phyloP scores from a whole-genome alignment of 2,113 vertebrate genomes.

The Charadrius vociferus region DNA sequence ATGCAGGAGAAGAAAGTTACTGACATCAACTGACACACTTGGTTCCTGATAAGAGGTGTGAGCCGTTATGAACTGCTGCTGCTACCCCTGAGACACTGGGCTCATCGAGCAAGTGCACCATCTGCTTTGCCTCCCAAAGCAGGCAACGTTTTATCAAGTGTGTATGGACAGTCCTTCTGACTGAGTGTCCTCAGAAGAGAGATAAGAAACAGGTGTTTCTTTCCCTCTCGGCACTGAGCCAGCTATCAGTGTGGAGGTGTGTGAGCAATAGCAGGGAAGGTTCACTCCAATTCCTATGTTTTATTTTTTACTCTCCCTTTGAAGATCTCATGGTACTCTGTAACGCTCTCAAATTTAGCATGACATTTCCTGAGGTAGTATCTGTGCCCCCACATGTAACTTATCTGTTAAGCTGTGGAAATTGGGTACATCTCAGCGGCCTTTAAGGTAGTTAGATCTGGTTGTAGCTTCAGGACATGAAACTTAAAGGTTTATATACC shows the following conservation, averaged over 20 bases:
- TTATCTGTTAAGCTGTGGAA: neutral
- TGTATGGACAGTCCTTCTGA: neutral
- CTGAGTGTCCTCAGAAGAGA: neutral
- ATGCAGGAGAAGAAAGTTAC: neutral
- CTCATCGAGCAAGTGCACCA: neutral
- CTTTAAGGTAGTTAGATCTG: neutral
- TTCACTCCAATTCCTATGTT: neutral
- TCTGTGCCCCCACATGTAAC: neutral
- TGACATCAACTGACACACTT: rapidly evolving
- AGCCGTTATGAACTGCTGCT: neutral
- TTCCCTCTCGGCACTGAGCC: neutral
- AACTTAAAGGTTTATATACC: neutral
- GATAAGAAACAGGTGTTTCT: neutral
- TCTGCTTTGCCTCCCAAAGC: neutral
- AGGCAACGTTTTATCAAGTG: neutral
- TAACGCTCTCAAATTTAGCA: neutral
- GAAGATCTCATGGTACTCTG: neutral
- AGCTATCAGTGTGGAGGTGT: neutral
- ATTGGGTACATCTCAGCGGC: neutral
- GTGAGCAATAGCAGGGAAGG: neutral
- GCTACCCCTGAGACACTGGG: neutral
- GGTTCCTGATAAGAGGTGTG: neutral
- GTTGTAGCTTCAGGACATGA: neutral
- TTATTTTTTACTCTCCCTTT: neutral
- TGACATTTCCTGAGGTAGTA: neutral